Evolutionary conservation across 2,888 invertebrate species (phyloP), one percentile per base, ranked within the genome.

Genomic region (Metacarcinus magister): DNA sequence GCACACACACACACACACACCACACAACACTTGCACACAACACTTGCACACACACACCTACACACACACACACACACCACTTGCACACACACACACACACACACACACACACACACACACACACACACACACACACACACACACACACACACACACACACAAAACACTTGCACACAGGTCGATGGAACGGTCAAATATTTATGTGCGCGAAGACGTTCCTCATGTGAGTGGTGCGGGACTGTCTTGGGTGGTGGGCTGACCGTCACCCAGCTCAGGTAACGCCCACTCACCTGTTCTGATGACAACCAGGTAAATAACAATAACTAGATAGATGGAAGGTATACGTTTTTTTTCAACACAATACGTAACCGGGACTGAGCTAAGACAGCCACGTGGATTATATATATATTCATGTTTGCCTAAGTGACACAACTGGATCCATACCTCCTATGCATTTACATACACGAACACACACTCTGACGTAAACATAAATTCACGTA

Each of bases 101-200:
- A 32, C 91, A 91, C 19, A n/a, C 91, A 91, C 91, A 91, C 44
- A 44, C 54, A 92, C 48, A 54, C 54, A 54, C 46, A 54, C 54
- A 92, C 44, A 92, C 23, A 92, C 46, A 92, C 48, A 46, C 46
- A 46, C 19, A 46, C n/a, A 92, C 48, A 92, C 92, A 92, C 48
- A 92, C 92, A 48, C 92, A 92, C 92, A 92, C 92, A 92, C 92
- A 92, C 54, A 92, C 92, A 92, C 92, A 92, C 54, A 32, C 32
- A 4, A 28, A 28, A 8, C 32, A 28, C 82, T 28, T 28, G 32
- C 82, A 82, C 32, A 82, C 32, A 7, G 82, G 82, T 82, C 82
- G 82, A 82, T 82, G 82, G 82, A 32, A 82, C 5, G 7, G 82
- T 82, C 32, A 32, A 82, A 82, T 82, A 82, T 82, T 82, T 82